These are phyloP conservation scores for Charaxes varanes DNA, from an alignment of 1,140 invertebrate genomes.

Conservation along the genomic window DNA sequence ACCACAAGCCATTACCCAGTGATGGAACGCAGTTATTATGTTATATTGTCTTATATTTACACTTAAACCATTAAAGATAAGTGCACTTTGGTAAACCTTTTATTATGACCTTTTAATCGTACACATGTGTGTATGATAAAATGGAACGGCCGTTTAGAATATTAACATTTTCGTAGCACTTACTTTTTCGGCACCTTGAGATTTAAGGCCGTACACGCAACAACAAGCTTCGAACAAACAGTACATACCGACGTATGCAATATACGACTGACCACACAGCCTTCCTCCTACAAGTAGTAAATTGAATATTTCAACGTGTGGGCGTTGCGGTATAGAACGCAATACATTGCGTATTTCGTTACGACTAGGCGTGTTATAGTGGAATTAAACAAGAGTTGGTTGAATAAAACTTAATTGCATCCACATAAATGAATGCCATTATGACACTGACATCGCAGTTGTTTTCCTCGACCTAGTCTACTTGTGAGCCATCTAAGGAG, in stretches of 20 bases:
- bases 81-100: too few relatives aligned
- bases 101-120: too few relatives aligned
- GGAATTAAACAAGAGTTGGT: conserved; percentile 36
- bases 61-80: too few relatives aligned
- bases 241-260: conserved; percentile 39
- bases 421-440: conserved; percentile 28
- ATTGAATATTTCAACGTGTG: conserved; percentile 10
- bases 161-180: conserved; percentile 29
- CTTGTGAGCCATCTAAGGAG: conserved; percentile 69
- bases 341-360: conserved; percentile 12
- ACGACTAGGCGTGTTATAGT: not conserved
- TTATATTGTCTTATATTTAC: too few relatives aligned
- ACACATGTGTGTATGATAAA: conserved; percentile 8
- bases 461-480: conserved; percentile 72
- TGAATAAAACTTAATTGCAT: conserved; percentile 11
- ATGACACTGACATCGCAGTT: conserved; percentile 67
- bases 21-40: too few relatives aligned
- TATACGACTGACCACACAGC: conserved; percentile 47
- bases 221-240: conserved; percentile 40
- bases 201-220: conserved; percentile 49
- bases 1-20: too few relatives aligned
- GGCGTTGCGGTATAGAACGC: not conserved
- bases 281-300: conserved; percentile 26
- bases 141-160: conserved; percentile 10
- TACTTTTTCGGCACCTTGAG: conserved; percentile 44